Percentiles rank a stretch among this genome's conserved stretches.
phyloP scores from a whole-genome alignment of 2,113 vertebrate genomes.

The Heliornis fulica region DNA sequence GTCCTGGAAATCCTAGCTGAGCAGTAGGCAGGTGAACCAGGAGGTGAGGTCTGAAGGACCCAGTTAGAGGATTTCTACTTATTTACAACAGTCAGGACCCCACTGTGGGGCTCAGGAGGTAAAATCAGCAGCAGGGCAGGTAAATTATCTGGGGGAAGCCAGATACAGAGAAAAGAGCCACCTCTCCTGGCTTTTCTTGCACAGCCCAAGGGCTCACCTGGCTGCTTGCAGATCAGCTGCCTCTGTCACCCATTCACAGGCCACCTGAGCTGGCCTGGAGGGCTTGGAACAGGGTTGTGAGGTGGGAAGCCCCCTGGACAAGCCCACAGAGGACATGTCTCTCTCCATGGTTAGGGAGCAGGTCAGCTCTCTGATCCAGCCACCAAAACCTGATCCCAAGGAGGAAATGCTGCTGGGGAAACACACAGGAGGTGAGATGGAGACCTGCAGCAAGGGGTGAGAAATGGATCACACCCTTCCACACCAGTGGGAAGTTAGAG shows the following conservation, averaged over 20 bases:
- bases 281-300: background rate
- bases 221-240: background rate
- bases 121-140: background rate
- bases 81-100: background rate
- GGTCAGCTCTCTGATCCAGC: background rate
- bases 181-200: background rate
- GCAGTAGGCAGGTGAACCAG: background rate
- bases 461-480: background rate
- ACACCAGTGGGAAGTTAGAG: background rate
- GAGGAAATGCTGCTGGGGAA: background rate
- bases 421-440: background rate
- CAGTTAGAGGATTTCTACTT: background rate
- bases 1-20: background rate
- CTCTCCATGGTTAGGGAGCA: background rate
- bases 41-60: background rate
- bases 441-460: background rate
- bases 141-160: background rate
- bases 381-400: background rate
- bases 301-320: background rate
- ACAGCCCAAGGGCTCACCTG: background rate
- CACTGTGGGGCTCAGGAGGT: accelerated
- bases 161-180: background rate
- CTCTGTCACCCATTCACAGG: background rate
- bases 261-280: background rate
- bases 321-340: background rate